phyloP scores from a whole-genome alignment of 2,888 invertebrate genomes.

The Luffia ferchaultella region DNA sequence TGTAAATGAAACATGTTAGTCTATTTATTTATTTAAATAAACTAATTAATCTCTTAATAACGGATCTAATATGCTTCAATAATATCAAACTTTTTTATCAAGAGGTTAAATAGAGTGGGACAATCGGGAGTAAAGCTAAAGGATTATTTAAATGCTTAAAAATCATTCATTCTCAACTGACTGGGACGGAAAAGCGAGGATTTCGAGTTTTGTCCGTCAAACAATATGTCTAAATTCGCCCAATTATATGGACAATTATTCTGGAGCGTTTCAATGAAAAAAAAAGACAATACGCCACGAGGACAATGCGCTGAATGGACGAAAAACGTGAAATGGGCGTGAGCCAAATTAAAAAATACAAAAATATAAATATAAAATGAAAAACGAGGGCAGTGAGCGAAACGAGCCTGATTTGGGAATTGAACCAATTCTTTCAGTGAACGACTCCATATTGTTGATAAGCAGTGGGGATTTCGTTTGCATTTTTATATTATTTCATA shows the following conservation, averaged over 20 bases:
- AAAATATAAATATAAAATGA: background rate
- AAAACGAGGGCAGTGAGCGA: background rate
- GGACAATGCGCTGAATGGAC: constrained; percentile 20
- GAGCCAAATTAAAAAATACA: background rate
- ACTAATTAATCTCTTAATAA: no score
- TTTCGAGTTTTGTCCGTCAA: constrained; percentile 7
- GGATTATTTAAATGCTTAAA: no score
- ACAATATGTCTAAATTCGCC: constrained; percentile 48
- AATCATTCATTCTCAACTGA: no score
- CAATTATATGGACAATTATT: constrained; percentile 60
- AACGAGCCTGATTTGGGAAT: constrained; percentile 1
- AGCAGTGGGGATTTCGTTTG: no score
- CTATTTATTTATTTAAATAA: no score
- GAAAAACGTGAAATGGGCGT: constrained; percentile 14
- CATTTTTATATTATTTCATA: no score
- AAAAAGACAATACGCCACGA: constrained; percentile 28
- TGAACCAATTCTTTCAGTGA: constrained; percentile 2
- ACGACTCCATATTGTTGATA: constrained; percentile 1
- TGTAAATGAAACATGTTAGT: no score
- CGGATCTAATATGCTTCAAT: no score
- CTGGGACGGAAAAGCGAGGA: no score
- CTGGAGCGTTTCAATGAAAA: constrained; percentile 41
- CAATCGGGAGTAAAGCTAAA: no score
- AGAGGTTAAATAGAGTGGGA: no score
- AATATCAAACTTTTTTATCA: no score